Evolutionary conservation across 2,797 vertebrate species (phyloP).

Genomic region (Myotis daubentonii): DNA sequence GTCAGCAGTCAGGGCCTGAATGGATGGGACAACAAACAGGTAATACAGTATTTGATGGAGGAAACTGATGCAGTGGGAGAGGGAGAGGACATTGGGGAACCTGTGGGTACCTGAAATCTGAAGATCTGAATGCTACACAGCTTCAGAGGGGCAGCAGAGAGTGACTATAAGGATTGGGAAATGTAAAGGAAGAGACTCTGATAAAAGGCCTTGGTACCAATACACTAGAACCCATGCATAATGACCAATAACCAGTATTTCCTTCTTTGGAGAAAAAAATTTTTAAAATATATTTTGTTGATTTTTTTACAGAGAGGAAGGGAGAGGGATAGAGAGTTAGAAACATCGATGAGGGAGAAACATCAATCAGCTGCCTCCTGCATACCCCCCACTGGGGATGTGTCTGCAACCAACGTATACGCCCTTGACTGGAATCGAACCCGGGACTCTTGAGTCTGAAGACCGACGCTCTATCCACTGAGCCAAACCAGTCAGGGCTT

Average conservation of each 20-base stretch:
- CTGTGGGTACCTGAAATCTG: background rate
- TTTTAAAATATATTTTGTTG: too few relatives aligned
- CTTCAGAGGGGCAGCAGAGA: background rate
- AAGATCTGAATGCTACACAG: background rate
- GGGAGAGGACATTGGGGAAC: background rate
- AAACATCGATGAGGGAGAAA: too few relatives aligned
- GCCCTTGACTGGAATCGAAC: too few relatives aligned
- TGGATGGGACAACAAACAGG: background rate
- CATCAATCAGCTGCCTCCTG: too few relatives aligned
- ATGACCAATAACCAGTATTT: background rate
- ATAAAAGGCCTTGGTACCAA: background rate
- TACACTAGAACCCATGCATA: background rate
- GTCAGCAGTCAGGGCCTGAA: background rate
- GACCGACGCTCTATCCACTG: too few relatives aligned
- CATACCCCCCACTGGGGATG: too few relatives aligned
- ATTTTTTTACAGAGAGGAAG: too few relatives aligned
- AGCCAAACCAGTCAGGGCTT: background rate
- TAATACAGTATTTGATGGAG: background rate
- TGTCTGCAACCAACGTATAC: too few relatives aligned
- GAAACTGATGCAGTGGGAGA: background rate
- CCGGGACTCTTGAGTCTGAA: too few relatives aligned
- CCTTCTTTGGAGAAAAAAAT: background rate
- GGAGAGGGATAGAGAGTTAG: too few relatives aligned
- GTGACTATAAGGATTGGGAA: background rate
- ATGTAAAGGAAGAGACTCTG: background rate